Evolutionary conservation across 2,113 vertebrate species (phyloP).

Genomic region (Recurvirostra avosetta): DNA sequence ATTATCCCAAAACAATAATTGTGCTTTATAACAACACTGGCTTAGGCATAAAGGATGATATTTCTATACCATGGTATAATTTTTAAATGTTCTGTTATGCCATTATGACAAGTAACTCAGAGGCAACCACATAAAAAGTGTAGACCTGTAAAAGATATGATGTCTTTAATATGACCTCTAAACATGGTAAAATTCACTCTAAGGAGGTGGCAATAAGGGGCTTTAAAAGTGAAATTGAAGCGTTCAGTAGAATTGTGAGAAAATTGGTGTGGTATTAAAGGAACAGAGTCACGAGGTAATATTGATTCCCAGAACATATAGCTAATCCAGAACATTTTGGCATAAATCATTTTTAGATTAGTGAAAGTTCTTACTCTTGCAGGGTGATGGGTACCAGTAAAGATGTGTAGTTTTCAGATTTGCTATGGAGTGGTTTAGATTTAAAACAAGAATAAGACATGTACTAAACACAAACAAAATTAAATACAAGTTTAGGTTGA

Average conservation of each 20-base stretch:
- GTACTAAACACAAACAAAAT: neutral
- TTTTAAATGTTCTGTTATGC: neutral
- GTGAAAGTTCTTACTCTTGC: neutral
- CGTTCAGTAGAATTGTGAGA: neutral
- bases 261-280: neutral
- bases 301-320: neutral
- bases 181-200: neutral
- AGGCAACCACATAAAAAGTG: neutral
- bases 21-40: neutral
- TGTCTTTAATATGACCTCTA: neutral
- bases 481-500: neutral
- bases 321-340: neutral
- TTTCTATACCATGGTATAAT: neutral
- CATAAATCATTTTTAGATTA: neutral
- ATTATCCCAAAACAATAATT: neutral
- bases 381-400: neutral
- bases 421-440: rapidly evolving
- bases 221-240: neutral
- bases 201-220: neutral
- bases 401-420: neutral
- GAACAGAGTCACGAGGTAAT: neutral
- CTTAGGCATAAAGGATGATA: neutral
- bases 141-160: neutral
- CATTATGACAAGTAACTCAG: neutral
- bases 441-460: neutral